Evolutionary conservation across 1,140 invertebrate genomes (phyloP), one percentile per base, ranked within the genome.

Genomic region (Drosophila orena): DNA sequence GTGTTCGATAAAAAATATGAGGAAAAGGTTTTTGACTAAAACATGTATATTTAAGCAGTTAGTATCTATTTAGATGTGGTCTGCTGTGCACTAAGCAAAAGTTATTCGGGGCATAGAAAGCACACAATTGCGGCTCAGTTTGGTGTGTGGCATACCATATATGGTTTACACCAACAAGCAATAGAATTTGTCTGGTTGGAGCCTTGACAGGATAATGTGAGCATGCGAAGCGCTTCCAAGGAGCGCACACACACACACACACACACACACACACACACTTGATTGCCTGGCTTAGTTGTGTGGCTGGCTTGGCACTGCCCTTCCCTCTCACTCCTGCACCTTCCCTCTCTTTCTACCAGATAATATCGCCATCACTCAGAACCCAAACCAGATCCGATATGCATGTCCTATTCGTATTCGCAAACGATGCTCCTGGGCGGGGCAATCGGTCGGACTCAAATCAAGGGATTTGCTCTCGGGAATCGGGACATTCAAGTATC

Each of bases 291-390:
- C 74, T 77, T 69, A 77, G 49, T 54, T 49, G 54, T 59, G 73
- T 76, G 74, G 60, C 62, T 47, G 65, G 71, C 20, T 34, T 22
- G 38, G 43, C 46, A 27, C 43, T 34, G 2, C 1, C 20, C 12
- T 20, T 40, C 2, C 2, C 30, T 30, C 27, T 30, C 27, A 27
- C 55, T 12, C 15, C 14, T 12, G 15, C 17, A 11, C 49, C 27
- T 10, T 14, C 17, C 4, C 27, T 6, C 47, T 0, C 47, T 34
- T 34, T 50, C n/a, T 27, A 30, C 15, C 42, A 22, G 27, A 57
- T 69, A 64, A 74, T 88, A 86, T 88, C 79, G 79, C 76, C 81
- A 86, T 86, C 83, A 86, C 88, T 86, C 83, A 86, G 34, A 40
- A 50, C 27, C 81, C 60, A 30, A 66, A 78, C 72, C 75, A 59